Evolutionary conservation across 2,113 vertebrate species (phyloP).

Genomic region (Vulpes lagopus): DNA sequence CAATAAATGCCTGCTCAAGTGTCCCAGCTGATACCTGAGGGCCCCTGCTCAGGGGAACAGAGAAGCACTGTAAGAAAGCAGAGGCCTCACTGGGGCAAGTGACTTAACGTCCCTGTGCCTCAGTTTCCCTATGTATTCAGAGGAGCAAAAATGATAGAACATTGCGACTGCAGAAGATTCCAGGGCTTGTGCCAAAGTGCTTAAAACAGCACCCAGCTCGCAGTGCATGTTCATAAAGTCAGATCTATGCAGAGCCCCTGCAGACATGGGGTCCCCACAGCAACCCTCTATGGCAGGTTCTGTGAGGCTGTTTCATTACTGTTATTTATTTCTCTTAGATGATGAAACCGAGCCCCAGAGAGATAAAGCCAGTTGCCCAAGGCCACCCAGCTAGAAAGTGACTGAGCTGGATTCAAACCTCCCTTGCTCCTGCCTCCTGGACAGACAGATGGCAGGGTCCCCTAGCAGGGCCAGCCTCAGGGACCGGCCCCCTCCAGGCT

Average conservation of each 20-base stretch:
- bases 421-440: neutral
- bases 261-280: accelerated
- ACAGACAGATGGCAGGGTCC: neutral
- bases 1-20: neutral
- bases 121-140: neutral
- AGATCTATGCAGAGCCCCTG: neutral
- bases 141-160: neutral
- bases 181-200: neutral
- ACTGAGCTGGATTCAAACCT: neutral
- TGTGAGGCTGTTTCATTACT: accelerated
- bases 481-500: neutral
- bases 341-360: neutral
- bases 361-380: neutral
- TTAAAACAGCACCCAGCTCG: accelerated
- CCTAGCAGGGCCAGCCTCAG: neutral
- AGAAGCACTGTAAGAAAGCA: neutral
- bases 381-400: neutral
- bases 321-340: neutral
- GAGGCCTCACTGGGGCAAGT: neutral
- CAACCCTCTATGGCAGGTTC: accelerated
- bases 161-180: accelerated
- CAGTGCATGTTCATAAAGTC: accelerated
- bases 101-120: neutral
- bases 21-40: neutral
- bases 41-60: neutral